Conservation (phyloP, 2,113 vertebrate genomes). For the Sylvietta virens region DNA sequence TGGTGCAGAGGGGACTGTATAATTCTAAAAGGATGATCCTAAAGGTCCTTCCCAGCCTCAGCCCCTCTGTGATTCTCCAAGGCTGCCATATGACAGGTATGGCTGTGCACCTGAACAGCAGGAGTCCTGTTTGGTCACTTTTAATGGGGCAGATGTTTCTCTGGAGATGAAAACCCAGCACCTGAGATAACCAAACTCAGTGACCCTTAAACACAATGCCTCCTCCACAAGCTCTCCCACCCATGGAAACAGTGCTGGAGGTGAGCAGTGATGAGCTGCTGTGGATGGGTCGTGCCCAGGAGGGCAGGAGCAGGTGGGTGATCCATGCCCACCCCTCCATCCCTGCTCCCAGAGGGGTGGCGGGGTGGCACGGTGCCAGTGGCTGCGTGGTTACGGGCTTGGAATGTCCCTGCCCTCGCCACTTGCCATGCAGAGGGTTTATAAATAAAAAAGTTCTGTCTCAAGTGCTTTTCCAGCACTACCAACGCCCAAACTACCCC, state of each 20-base stretch:
- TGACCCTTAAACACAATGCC: rapidly evolving
- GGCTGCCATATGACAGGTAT: neutral
- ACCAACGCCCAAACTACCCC: neutral
- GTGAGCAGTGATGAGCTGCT: neutral
- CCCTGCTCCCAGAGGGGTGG: neutral
- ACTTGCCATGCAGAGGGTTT: neutral
- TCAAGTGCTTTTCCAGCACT: neutral
- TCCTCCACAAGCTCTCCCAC: rapidly evolving
- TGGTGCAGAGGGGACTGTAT: neutral
- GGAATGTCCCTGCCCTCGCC: neutral
- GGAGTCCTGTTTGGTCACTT: neutral
- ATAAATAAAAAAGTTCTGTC: neutral
- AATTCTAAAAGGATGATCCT: neutral
- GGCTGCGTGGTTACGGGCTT: neutral
- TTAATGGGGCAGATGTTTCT: neutral
- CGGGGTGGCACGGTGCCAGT: neutral
- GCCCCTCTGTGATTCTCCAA: neutral
- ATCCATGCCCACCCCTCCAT: neutral
- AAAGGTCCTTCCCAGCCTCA: neutral
- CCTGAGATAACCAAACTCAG: neutral
- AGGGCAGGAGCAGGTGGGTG: neutral
- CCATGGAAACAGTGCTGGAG: rapidly evolving
- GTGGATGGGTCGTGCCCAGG: rapidly evolving
- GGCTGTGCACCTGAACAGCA: neutral
- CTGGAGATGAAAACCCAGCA: neutral